A percentile compares a stretch with the other conserved stretches of the same genome.
phyloP scores from a whole-genome alignment of 2,113 vertebrate genomes.

The Colistium nudipinnis region DNA sequence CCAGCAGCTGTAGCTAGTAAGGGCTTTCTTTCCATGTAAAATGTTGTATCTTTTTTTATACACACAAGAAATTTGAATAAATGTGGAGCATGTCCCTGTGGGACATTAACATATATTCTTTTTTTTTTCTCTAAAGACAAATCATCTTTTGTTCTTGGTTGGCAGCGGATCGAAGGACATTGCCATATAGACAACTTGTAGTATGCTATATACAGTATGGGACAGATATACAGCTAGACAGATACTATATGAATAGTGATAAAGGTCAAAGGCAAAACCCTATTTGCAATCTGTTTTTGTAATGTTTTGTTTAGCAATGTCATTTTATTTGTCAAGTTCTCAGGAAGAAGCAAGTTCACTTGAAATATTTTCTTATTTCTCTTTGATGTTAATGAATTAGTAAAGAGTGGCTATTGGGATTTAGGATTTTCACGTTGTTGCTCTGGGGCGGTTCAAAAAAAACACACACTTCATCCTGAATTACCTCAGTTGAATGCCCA shows the following conservation, averaged over 20 bases:
- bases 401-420: conserved; percentile 29
- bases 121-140: conserved; percentile 47
- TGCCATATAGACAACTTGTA: conserved; percentile 51
- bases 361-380: conserved; percentile 35
- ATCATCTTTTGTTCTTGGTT: conserved; percentile 60
- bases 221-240: conserved; percentile 39
- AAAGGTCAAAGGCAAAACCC: conserved; percentile 25
- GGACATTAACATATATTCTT: conserved; percentile 41
- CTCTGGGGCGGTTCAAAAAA: conserved; percentile 20
- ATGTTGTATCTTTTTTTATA: conserved; percentile 25
- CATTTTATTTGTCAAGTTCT: conserved; percentile 41
- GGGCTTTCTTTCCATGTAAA: conserved; percentile 3
- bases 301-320: conserved; percentile 34
- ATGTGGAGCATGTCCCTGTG: conserved; percentile 64
- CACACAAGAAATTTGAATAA: conserved; percentile 36
- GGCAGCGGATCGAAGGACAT: conserved; percentile 44
- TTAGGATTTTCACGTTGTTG: conserved; percentile 41
- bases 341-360: conserved; percentile 35
- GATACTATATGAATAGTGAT: conserved; percentile 10
- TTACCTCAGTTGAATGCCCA: conserved; percentile 29
- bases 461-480: conserved; percentile 32
- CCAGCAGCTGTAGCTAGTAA: too few species aligned
- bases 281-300: conserved; percentile 10
- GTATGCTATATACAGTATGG: conserved; percentile 16
- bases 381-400: conserved; percentile 57